phyloP scores from a whole-genome alignment of 2,797 vertebrate genomes.

The Peromyscus eremicus region DNA sequence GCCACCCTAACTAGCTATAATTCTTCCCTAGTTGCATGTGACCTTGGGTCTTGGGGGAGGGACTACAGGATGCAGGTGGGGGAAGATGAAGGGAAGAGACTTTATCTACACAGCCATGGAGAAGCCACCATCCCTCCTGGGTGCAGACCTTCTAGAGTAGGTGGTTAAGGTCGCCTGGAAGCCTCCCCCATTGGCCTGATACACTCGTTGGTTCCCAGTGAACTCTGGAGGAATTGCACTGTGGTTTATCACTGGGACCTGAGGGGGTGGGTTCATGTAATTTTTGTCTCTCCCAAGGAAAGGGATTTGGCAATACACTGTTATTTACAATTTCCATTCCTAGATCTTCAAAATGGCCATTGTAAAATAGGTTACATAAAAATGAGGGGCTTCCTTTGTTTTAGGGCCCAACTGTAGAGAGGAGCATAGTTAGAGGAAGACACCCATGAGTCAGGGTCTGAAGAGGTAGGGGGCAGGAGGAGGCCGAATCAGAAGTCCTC shows the following conservation, averaged over 20 bases:
- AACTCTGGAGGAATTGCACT: background rate
- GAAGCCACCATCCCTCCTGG: background rate
- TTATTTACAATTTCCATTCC: background rate
- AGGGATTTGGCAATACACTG: background rate
- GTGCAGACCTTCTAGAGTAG: background rate
- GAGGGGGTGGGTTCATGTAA: background rate
- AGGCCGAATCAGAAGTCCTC: background rate
- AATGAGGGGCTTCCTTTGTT: background rate
- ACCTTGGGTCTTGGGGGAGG: background rate
- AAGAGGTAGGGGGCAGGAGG: too few species aligned
- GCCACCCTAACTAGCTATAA: background rate
- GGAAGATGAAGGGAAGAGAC: background rate
- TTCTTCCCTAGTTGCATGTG: background rate
- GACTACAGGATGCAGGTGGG: background rate
- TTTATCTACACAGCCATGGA: background rate
- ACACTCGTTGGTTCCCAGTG: background rate
- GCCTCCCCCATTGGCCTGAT: background rate
- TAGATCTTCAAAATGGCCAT: background rate
- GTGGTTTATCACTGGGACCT: background rate
- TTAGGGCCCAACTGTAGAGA: background rate
- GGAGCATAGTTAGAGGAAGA: background rate
- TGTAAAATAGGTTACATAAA: background rate
- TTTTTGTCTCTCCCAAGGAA: background rate
- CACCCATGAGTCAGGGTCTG: background rate
- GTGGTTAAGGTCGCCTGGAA: background rate